Evolutionary conservation across 1,140 invertebrate genomes (phyloP), one percentile per base, ranked within the genome.

Genomic region (Trachymyrmex septentrionalis): DNA sequence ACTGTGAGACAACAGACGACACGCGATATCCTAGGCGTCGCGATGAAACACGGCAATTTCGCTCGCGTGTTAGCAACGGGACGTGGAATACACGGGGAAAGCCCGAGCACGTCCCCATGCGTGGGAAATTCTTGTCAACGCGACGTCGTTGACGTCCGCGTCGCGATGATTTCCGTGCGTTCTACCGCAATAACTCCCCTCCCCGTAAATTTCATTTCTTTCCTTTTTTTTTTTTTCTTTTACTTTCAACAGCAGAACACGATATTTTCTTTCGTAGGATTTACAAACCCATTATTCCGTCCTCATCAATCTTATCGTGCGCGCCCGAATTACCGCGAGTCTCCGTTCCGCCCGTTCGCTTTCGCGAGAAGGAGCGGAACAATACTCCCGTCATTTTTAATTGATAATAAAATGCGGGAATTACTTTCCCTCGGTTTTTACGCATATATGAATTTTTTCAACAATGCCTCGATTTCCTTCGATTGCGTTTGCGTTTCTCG

Each of bases 51-150:
- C 21, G 80, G n/a, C 55, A 63, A 84, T 84, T 59, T 61, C 38
- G 55, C 38, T 69, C 80, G 80, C 69, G 66, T 71, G 69, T 75
- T 14, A 19, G 44, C 34, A 44, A 64, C 38, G 19, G 0, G 24
- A 27, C 19, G 53, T 53, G 72, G 21, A 75, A 34, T 38, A 14
- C 38, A 30, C 27, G 55, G 80, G 67, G n/a, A n/a, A 73, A 73
- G 24, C 16, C 30, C 10, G 48, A 19, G 19, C 19, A 34, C 24
- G 38, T 61, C 34, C 14, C 16, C 80, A 4, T 24, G 61, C 80
- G 53, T 82, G 80, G 67, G 80, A 82, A 82, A 21, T 82, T 12
- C 53, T 48, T 3, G 67, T 73, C 50, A 82, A 81, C 59, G 59
- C 34, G 34, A 44, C n/a, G n/a, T 76, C 71, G 57, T 61, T 55